Conservation (phyloP, 2,888 invertebrate species). For the Drosophila koepferae region DNA sequence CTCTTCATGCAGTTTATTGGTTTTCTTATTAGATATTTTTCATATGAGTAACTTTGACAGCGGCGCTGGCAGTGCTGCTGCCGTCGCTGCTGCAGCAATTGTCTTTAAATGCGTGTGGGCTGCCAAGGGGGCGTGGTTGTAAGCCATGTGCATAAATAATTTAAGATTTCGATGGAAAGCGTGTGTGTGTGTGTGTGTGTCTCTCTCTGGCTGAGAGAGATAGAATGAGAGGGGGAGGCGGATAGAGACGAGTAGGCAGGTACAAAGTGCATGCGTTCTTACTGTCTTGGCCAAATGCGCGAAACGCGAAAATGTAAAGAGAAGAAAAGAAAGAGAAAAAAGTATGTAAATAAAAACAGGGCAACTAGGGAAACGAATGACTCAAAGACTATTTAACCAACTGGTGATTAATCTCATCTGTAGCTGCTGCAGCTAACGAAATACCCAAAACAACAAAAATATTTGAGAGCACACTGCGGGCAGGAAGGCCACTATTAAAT, state of each 20-base stretch:
- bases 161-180: conserved; percentile 28
- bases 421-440: conserved; percentile 26
- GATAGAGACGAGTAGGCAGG: conserved; percentile 6
- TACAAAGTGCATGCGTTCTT: conserved; percentile 45
- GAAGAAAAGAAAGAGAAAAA: neutral
- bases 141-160: conserved; percentile 61
- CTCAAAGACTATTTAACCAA: conserved; percentile 52
- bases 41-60: conserved; percentile 56
- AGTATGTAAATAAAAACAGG: conserved; percentile 3
- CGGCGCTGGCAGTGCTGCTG: conserved; percentile 23
- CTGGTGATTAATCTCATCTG: conserved; percentile 68
- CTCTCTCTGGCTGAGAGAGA: neutral
- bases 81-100: conserved; percentile 38
- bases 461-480: neutral
- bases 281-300: conserved; percentile 43
- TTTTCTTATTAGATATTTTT: conserved; percentile 72
- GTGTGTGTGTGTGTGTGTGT: conserved; percentile 7
- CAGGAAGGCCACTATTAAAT: conserved; percentile 12
- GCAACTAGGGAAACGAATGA: conserved; percentile 49
- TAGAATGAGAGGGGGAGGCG: neutral
- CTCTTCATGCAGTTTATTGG: conserved; percentile 62
- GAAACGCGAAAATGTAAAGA: neutral
- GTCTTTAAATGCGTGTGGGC: conserved; percentile 42
- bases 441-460: conserved; percentile 2
- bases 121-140: conserved; percentile 44